Conservation (phyloP, 2,113 vertebrate species). For the Neotoma lepida region DNA sequence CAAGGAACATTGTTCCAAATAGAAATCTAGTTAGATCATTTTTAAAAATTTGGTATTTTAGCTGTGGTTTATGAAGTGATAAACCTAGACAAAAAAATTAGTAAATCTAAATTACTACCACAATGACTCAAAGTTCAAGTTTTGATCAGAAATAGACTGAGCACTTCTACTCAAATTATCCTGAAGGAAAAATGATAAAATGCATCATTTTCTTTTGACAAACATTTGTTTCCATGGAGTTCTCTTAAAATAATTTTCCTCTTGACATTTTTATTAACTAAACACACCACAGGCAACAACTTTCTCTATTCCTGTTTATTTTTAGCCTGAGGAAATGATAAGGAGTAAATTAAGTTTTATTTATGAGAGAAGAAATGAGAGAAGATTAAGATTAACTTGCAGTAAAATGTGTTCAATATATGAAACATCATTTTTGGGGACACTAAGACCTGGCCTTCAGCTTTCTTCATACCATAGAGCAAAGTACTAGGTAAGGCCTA, state of each 20-base stretch:
- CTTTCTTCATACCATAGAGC: background rate
- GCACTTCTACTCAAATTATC: background rate
- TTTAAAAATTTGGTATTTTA: background rate
- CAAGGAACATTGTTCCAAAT: background rate
- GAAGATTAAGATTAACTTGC: background rate
- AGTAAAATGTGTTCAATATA: background rate
- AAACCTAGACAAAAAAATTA: background rate
- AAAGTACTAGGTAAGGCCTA: background rate
- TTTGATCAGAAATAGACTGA: background rate
- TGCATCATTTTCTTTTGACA: background rate
- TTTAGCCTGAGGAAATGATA: background rate
- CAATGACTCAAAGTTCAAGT: background rate
- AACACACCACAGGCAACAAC: background rate
- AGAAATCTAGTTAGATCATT: background rate
- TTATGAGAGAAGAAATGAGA: background rate
- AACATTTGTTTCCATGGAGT: background rate
- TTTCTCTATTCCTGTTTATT: background rate
- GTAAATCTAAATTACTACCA: background rate
- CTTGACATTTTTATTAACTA: background rate
- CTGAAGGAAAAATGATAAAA: background rate
- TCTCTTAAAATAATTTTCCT: background rate
- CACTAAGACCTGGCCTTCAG: background rate
- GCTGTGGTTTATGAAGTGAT: background rate
- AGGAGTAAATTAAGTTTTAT: background rate
- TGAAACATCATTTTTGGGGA: background rate